phyloP scores from a whole-genome alignment of 64 coral and sea anemone genomes.

The Acropora yongei region DNA sequence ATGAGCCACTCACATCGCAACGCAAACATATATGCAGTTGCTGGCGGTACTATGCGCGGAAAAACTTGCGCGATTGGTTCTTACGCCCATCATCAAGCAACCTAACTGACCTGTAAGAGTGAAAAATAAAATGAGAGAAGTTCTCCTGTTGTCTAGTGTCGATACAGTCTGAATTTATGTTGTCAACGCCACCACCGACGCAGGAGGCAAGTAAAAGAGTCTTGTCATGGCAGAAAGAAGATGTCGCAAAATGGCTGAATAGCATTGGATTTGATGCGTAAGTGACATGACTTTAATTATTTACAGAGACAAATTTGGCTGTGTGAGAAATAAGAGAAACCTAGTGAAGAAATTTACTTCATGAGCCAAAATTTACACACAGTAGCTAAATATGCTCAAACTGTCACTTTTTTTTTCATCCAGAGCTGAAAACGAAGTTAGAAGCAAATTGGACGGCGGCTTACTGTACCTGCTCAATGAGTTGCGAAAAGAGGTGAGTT shows the following conservation, averaged over 20 bases:
- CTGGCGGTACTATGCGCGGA: no score
- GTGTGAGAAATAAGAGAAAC: no score
- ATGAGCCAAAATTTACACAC: neutral
- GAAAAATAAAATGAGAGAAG: no score
- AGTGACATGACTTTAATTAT: neutral
- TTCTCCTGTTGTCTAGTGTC: neutral
- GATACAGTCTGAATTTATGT: neutral
- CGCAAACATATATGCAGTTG: no score
- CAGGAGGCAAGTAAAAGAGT: neutral
- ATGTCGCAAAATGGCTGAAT: slow-evolving; percentile 49
- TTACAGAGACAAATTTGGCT: neutral
- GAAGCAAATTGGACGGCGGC: slow-evolving; percentile 37
- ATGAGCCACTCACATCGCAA: no score
- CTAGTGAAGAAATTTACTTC: neutral
- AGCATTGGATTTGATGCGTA: slow-evolving; percentile 35
- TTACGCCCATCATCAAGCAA: no score
- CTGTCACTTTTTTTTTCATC: no score
- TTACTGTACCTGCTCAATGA: slow-evolving; percentile 48
- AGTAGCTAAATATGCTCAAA: neutral
- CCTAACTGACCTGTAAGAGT: no score
- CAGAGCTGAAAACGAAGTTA: slow-evolving; percentile 16
- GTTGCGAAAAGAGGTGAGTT: slow-evolving; percentile 48
- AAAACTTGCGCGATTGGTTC: no score
- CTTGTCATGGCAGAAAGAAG: slow-evolving; percentile 38
- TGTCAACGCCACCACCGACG: neutral